Base-by-base conservation (phyloP, 2,888 invertebrate species). In the Acrobasis suavella region DNA sequence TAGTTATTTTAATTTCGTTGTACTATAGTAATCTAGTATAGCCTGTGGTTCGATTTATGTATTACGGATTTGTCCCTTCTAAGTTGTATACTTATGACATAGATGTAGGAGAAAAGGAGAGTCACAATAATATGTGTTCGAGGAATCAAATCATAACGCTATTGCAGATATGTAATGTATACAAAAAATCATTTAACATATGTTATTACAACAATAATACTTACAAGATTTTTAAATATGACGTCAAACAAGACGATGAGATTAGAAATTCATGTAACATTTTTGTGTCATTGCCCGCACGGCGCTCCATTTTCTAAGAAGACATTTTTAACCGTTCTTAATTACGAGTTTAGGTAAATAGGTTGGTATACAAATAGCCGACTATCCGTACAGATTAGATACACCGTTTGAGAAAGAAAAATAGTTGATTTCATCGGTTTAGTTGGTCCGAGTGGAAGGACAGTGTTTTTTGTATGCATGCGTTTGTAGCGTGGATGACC, bases 271-370 rank as follows among this genome's bases (percentile, higher is more conserved):
- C 17, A 56, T 56, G 56, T 56, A 14, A 56, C 56, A 42, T 42
- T 54, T 50, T 59, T 51, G 67, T 68, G 81, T 70, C 83, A 79
- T 78, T 67, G 83, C 78, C 85, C 84, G 84, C 67, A 78, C 83
- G 69, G 78, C 67, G 39, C 66, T 65, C 63, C 58, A 67, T 63
- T 71, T 74, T 73, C 72, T 67, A 72, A 72, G 75, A 69, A 72
- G 75, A 75, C 72, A 74, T 74, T 76, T 80, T 81, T 80, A 80
- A 76, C 69, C 71, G 72, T 64, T 74, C 77, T 70, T 80, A 81
- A 82, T 80, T 78, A 82, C 64, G 66, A 62, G 66, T 71, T 75
- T 78, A 73, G 73, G 74, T 77, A 78, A 79, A 76, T 80, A 74
- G 80, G 82, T 80, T 81, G 72, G 58, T 64, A 59, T 67, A 17